phyloP scores from a whole-genome alignment of 1,140 invertebrate genomes.

The Danaus plexippus region DNA sequence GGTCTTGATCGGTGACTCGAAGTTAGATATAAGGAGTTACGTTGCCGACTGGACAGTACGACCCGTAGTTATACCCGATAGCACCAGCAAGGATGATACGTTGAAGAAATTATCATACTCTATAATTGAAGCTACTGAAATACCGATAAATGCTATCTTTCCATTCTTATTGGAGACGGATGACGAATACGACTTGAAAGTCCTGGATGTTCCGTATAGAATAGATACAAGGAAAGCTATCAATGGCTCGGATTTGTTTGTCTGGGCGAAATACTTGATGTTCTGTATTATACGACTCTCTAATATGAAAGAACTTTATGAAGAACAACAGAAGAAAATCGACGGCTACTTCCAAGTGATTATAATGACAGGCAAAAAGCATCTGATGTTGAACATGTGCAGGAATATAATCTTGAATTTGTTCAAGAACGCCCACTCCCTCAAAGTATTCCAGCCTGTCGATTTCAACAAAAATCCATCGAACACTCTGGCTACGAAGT shows the following conservation, averaged over 20 bases:
- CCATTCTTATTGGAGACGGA: constrained; percentile 27
- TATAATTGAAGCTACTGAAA: constrained; percentile 41
- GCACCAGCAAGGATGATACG: constrained; percentile 36
- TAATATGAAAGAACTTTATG: constrained; percentile 40
- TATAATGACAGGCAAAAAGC: constrained; percentile 41
- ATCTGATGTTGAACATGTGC: constrained; percentile 39
- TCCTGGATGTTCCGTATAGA: constrained; percentile 33
- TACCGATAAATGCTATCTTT: constrained; percentile 43
- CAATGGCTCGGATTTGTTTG: constrained; percentile 50
- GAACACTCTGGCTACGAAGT: constrained; percentile 58
- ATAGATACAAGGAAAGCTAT: constrained; percentile 29
- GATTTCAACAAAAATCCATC: constrained; percentile 47
- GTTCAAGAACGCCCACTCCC: constrained; percentile 70
- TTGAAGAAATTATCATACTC: constrained; percentile 44
- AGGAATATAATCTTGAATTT: constrained; percentile 47
- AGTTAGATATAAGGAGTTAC: constrained; percentile 54
- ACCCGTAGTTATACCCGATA: constrained; percentile 38
- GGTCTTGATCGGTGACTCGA: constrained; percentile 51
- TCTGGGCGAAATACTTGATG: constrained; percentile 61
- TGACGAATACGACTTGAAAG: constrained; percentile 30
- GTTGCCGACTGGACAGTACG: constrained; percentile 50
- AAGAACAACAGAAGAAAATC: constrained; percentile 39
- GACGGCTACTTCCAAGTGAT: constrained; percentile 41
- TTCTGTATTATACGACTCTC: constrained; percentile 54
- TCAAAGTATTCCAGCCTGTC: constrained; percentile 72